Base-by-base conservation (phyloP, 2,113 vertebrate genomes). In the Mobula hypostoma region DNA sequence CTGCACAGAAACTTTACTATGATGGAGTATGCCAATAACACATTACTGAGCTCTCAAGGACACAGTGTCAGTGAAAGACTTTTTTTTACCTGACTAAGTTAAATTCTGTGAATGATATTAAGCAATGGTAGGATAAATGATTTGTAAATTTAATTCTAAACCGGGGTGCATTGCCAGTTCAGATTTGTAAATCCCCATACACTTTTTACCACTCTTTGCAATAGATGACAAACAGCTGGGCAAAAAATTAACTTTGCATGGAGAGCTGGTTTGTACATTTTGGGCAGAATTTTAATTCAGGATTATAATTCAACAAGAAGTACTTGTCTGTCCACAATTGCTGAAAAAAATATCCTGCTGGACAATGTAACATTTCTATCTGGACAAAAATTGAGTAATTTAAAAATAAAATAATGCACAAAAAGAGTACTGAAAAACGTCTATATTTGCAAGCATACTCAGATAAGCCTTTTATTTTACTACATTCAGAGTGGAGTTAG, bases 101-200 rank as follows among this genome's bases (percentile, higher is more conserved):
- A 94, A 92, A 76, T 66, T 91, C 94, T 93, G 94, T 78, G 61
- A 91, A 78, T 94, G 87, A 94, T 94, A 94, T 79, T 92, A 92
- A 78, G 56, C 87, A 91, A 94, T 11, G 58, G 48, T 79, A 48
- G 91, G 91, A 93, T 93, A 32, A 74, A 93, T 76, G 19, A 56
- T 76, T 93, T 48, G 91, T 56, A 93, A 56, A 74, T 76, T 48
- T 48, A 76, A 93, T 72, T 93, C 94, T 95, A 95, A 94, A 95
- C 94, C 94, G 2, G 78, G 94, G 94, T 94, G 95, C 95, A 95
- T 94, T 94, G 94, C 68, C 40, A 27, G 70, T 48, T 74, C 24
- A 40, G 36, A 40, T 93, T 72, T 27, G 66, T 72, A 93, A 74
- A 93, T 74, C 90, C 90, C 68, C 66, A 72, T 93, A 48, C 36